phyloP scores from a whole-genome alignment of 2,888 invertebrate species.

The Cepaea hortensis region DNA sequence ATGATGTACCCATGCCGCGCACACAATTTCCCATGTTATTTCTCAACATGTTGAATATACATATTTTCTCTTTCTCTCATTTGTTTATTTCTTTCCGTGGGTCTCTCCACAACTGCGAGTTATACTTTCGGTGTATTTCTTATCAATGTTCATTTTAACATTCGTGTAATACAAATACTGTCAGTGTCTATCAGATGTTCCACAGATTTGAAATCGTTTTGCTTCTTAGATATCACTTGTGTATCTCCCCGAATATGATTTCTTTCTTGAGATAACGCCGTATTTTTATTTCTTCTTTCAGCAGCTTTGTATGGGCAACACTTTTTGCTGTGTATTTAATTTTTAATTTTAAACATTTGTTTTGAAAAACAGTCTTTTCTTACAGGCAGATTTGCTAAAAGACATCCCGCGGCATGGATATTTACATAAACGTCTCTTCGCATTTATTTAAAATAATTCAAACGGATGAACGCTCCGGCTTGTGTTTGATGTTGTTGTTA shows the following conservation, averaged over 20 bases:
- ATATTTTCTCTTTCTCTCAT: too few species aligned
- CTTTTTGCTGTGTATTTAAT: not conserved
- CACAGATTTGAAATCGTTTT: not conserved
- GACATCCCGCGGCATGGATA: not conserved
- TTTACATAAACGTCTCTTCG: not conserved
- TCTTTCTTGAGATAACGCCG: not conserved
- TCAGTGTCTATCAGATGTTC: not conserved
- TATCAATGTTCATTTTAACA: not conserved
- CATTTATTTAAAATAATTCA: too few species aligned
- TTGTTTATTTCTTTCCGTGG: not conserved
- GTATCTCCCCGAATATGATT: not conserved
- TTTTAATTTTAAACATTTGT: not conserved
- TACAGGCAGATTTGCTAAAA: not conserved
- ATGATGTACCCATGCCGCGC: slow-evolving; percentile 25
- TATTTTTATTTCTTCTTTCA: slow-evolving; percentile 9
- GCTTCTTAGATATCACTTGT: slow-evolving; percentile 13
- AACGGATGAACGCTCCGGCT: too few species aligned
- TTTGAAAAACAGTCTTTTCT: not conserved
- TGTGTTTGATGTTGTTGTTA: not conserved
- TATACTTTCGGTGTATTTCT: slow-evolving; percentile 35
- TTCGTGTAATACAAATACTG: too few species aligned
- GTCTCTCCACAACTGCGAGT: slow-evolving; percentile 12
- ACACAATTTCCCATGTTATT: not conserved
- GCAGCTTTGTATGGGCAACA: slow-evolving; percentile 24
- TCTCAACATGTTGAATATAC: slow-evolving; percentile 8